Base-by-base conservation (phyloP, 2,888 invertebrate genomes). In the Matsumyia berberina region DNA sequence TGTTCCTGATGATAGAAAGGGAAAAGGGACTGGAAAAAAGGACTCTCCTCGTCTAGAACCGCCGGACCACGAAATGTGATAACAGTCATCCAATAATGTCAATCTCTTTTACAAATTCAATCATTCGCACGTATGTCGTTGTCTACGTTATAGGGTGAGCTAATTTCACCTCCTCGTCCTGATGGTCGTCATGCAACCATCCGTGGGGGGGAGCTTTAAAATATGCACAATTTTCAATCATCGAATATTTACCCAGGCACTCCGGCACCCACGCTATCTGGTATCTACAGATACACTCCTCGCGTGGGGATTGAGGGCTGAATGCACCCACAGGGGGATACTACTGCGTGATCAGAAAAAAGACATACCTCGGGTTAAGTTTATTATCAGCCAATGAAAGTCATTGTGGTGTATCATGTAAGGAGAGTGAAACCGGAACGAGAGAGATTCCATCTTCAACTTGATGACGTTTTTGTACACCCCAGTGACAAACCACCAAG, bases 51-150 rank as follows among this genome's bases (percentile, higher is more conserved):
- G 6, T 51, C 19, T 8, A 19, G 31, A 49, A 37, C 42, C 37
- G 67, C 5, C 49, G 33, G 37, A 78, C 79, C 83, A 78, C 83
- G 57, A 85, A 79, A 85, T 74, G 62, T 79, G 79, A 85, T 85
- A 79, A 85, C 74, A 85, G 62, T 64, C 79, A 79, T 85, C 74
- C 79, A 85, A 85, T 85, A 85, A 74, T 66, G 83, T 79, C 79
- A 85, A 85, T 85, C 83, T 85, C 83, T 79, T 74, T 79, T 74
- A 74, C 83, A 85, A 85, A 85, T 85, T 85, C 83, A 79, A 85
- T 85, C 83, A 85, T 74, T 74, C 57, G 74, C 74, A 79, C 74
- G 83, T 78, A 64, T 70, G 74, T 70, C 69, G 42, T 67, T 78
- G 72, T 72, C 79, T 55, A 57, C 64, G 66, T 62, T 69, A 64